Evolutionary conservation across 1,140 invertebrate genomes (phyloP), one percentile per base, ranked within the genome.

Genomic region (Mercenaria mercenaria): DNA sequence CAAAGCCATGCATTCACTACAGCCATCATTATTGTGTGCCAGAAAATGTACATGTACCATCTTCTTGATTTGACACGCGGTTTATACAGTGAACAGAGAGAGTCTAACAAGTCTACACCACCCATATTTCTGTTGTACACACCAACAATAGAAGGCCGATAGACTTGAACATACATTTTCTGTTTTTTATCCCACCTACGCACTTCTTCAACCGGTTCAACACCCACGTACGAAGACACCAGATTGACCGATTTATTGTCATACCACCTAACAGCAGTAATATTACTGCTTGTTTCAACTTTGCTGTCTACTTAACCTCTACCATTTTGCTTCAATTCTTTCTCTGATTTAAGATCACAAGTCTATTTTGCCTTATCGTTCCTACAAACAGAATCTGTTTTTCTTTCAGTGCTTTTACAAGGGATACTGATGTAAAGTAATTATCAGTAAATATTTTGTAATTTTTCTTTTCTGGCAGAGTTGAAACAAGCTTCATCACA

Each of bases 271-370:
- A 8, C 59, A 47, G 43, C 43, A 47, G 15, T 47, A 47, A 47
- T 72, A 26, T 41, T 72, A 20, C 64, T 67, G 11, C 3, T 32
- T 39, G 34, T 50, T 18, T 92, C 91, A 3, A 90, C 87, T 61
- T 88, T 67, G 29, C 20, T 34, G 56, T 91, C 89, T 85, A 47
- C 32, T 11, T 69, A 72, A 1, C 92, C 91, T 56, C 91, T 41
- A 23, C 91, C 91, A 29, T 47, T 47, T 47, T 47, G 43, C 15
- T 47, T n/a, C 15, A 47, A 15, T 47, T 47, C 43, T 47, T 47
- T 91, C 11, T 94, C 92, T 56, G 86, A 69, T 15, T 61, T 64
- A 13, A 92, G 69, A 39, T 52, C 23, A 59, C 88, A 26, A 90
- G 26, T 10, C 88, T 29, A 47, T 93, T 91, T 13, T 80, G 26